A percentile compares a stretch with the other conserved stretches of the same genome.
These are phyloP conservation scores for Callionymus lyra DNA, from an alignment of 2,113 vertebrate genomes.

Conservation along the genomic window DNA sequence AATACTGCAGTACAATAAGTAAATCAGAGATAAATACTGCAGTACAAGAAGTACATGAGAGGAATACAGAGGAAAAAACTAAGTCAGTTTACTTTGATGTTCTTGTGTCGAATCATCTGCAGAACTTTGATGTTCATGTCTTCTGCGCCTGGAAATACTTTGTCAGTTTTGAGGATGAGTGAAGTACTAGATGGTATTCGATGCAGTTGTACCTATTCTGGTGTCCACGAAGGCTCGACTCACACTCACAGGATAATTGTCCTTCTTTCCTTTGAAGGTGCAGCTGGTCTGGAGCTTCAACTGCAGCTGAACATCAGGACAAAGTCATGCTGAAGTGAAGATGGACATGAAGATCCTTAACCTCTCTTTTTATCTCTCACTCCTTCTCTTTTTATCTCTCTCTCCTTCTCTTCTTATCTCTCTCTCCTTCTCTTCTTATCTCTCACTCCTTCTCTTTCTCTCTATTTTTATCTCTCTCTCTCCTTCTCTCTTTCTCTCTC, in stretches of 20 bases:
- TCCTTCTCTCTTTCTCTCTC: too few species aligned
- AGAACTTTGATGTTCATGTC: slow-evolving; percentile 75
- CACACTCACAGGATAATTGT: slow-evolving; percentile 76
- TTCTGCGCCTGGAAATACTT: slow-evolving; percentile 54
- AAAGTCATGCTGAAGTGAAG: too few species aligned
- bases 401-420: too few species aligned
- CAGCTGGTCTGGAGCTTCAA: slow-evolving; percentile 78
- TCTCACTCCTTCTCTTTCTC: too few species aligned
- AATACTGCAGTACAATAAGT: too few species aligned
- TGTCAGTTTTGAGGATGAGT: background rate
- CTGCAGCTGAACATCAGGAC: slow-evolving; percentile 72
- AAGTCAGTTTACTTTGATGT: slow-evolving; percentile 68
- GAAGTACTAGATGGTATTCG: too few species aligned
- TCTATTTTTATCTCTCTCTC: too few species aligned
- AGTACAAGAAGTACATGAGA: too few species aligned
- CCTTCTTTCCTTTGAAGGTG: slow-evolving; percentile 84
- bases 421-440: too few species aligned
- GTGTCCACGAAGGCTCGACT: slow-evolving; percentile 72
- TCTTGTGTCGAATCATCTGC: slow-evolving; percentile 71
- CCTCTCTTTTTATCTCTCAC: too few species aligned
- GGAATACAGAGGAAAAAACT: background rate
- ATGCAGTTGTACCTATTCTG: slow-evolving; percentile 65
- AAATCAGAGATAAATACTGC: too few species aligned
- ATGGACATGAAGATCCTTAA: background rate
- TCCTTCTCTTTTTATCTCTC: too few species aligned